These are phyloP conservation scores for Chrysaora quinquecirrha DNA, from an alignment of 30 jellyfish, hydroid and myxozoan genomes.

Conservation along the genomic window DNA sequence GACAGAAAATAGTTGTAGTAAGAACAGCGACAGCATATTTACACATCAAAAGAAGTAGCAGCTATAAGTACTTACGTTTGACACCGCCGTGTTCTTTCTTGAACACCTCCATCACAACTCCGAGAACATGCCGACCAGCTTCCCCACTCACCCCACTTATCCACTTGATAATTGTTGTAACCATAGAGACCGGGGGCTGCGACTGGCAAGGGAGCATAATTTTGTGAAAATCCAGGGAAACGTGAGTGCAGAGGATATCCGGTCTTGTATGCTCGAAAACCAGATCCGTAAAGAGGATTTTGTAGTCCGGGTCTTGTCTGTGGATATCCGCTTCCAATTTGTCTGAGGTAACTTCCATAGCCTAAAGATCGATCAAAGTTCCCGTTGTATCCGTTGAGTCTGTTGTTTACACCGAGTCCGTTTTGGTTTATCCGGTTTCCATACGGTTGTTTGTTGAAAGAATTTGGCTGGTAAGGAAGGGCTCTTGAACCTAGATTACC, in stretches of 20 bases:
- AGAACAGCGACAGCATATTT: no score
- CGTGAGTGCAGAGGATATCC: no score
- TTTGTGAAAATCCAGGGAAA: constrained; percentile 53
- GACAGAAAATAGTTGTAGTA: no score
- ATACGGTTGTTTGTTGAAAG: neutral
- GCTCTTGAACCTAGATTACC: no score
- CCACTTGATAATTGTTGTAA: constrained; percentile 54
- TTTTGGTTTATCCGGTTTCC: neutral
- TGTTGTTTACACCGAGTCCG: neutral
- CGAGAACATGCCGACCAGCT: constrained; percentile 73
- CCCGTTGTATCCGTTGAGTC: neutral
- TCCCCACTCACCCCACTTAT: constrained; percentile 70
- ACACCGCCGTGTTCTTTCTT: constrained; percentile 65
- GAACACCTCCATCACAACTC: constrained; percentile 75
- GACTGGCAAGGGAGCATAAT: constrained; percentile 69
- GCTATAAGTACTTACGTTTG: constrained; percentile 48
- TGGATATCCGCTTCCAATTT: constrained; percentile 44
- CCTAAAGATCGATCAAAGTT: constrained; percentile 22
- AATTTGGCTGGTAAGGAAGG: neutral
- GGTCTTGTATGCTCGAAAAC: constrained; percentile 43
- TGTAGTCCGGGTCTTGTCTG: constrained; percentile 28
- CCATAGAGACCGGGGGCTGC: constrained; percentile 71
- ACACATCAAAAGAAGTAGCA: no score
- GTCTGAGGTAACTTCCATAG: constrained; percentile 50
- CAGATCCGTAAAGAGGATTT: constrained; percentile 37